phyloP scores from a whole-genome alignment of 2,797 vertebrate species.

The Trachops cirrhosus region DNA sequence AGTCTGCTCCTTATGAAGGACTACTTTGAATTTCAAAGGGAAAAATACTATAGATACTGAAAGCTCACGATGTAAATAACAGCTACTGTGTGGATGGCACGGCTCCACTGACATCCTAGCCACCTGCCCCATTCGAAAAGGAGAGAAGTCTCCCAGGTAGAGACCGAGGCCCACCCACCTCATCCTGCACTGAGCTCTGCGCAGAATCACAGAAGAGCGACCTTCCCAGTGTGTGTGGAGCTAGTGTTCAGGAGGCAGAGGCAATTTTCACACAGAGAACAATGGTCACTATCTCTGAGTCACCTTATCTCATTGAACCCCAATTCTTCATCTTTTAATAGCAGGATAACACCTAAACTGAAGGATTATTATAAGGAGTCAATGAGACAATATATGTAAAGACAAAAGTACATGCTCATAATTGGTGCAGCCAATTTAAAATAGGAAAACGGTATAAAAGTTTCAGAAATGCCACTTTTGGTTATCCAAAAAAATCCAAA shows the following conservation, averaged over 20 bases:
- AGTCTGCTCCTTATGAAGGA: background rate
- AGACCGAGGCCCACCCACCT: background rate
- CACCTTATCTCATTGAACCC: background rate
- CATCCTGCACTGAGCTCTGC: background rate
- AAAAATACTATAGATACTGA: background rate
- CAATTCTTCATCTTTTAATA: background rate
- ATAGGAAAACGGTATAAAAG: background rate
- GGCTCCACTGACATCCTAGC: background rate
- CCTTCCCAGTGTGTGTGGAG: too few species aligned
- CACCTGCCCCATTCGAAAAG: background rate
- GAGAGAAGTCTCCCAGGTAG: background rate
- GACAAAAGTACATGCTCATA: background rate
- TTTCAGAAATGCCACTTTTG: background rate
- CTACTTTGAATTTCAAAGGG: slow-evolving; percentile 49
- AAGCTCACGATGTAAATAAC: background rate
- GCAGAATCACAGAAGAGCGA: background rate
- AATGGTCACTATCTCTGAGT: background rate
- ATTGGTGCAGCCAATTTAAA: background rate
- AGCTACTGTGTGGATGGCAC: background rate
- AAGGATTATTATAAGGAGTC: background rate
- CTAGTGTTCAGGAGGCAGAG: background rate
- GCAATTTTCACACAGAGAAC: background rate
- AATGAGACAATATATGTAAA: background rate
- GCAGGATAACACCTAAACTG: background rate
- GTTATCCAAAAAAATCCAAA: background rate